phyloP scores from a whole-genome alignment of 2,113 vertebrate species.

The Neolamprologus modestus region DNA sequence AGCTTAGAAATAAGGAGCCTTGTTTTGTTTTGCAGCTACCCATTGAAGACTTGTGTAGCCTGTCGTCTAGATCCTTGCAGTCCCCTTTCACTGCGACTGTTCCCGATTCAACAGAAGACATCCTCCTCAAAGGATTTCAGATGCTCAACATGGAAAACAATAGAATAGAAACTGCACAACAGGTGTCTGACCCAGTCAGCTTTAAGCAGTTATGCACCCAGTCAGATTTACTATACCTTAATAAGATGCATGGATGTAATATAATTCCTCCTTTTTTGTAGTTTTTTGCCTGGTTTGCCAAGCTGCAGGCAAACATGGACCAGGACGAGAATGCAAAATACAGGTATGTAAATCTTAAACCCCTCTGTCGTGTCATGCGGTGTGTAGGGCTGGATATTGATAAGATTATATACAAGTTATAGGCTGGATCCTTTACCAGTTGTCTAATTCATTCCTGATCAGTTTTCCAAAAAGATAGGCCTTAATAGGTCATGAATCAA shows the following conservation, averaged over 20 bases:
- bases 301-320: constrained; percentile 89
- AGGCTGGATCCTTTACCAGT: not conserved
- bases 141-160: constrained; percentile 81
- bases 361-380: not conserved
- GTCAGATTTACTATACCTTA: too few species aligned
- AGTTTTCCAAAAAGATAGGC: not conserved
- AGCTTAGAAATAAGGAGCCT: not conserved
- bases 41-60: constrained; percentile 88
- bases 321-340: constrained; percentile 89
- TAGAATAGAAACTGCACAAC: constrained; percentile 92
- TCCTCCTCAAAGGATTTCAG: constrained; percentile 85
- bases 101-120: constrained; percentile 87
- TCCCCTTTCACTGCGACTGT: constrained; percentile 71
- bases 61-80: constrained; percentile 77
- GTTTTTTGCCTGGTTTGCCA: constrained; percentile 98
- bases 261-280: constrained; percentile 49
- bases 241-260: not conserved
- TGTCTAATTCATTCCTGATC: not conserved
- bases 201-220: not conserved
- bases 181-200: constrained; percentile 65
- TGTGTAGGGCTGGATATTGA: not conserved
- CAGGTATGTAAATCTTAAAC: constrained; percentile 65
- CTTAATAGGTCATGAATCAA: not conserved
- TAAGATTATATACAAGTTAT: not conserved
- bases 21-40: constrained; percentile 77